Evolutionary conservation across 2,113 vertebrate genomes (phyloP), one percentile per base, ranked within the genome.

Genomic region (Garra rufa): DNA sequence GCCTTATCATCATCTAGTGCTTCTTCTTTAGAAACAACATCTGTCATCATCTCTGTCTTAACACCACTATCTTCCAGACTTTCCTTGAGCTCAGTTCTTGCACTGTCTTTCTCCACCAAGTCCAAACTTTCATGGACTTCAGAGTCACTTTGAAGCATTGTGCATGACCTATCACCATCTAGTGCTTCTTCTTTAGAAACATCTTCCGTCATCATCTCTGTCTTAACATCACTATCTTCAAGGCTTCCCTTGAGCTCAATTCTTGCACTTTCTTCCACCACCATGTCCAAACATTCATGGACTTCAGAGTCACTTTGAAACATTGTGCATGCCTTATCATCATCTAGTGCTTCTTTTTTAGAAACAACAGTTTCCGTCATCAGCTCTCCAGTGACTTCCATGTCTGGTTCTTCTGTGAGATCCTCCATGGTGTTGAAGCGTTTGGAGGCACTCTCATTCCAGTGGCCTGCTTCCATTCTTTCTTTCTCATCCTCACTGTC

Each of bases 371-470:
- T 84, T 67, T 88, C 65, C 14, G 87, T 74, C 55, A 83, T 85
- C 9, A 91, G 88, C 46, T 92, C 89, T 59, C 91, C 88, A 70
- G 89, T 19, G 4, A 6, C 65, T 9, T 91, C 90, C 0, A 82
- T 91, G 81, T 94, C 92, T 9, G 87, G 87, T 26, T 95, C 92
- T 81, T 95, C 94, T 10, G 89, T 93, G 55, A 95, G 91, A 88
- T 94, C 92, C 67, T 94, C 94, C 92, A 94, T 95, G 4, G 93
- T 94, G 83, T 93, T 93, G 73, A 92, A 93, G 48, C 78, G 88
- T 85, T 91, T 94, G 6, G 92, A 82, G 69, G 90, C 90, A 26
- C 77, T 85, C 6, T 93, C 91, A 3, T 26, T 88, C 92, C 90
- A 93, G 6, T 8, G 46, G 19, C 83, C 79, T 86, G 76, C 91